phyloP scores from a whole-genome alignment of 2,113 vertebrate species.

The Formicarius rufipectus region DNA sequence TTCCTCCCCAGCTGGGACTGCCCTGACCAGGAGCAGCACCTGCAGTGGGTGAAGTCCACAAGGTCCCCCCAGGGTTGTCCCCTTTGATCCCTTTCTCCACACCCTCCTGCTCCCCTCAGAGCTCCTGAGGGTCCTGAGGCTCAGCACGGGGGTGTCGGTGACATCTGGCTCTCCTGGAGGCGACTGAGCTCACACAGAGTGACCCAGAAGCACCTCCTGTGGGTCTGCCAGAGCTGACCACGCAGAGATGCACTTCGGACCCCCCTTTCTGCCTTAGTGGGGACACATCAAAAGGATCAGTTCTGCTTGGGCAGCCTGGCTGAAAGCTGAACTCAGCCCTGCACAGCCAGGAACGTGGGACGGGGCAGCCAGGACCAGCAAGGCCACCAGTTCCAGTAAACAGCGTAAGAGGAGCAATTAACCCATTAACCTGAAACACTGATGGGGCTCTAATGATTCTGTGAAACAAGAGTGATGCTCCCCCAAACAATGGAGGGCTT shows the following conservation, averaged over 20 bases:
- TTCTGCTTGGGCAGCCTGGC: background rate
- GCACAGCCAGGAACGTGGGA: background rate
- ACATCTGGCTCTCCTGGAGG: background rate
- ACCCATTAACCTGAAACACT: background rate
- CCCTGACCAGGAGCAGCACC: accelerated
- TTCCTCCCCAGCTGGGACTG: background rate
- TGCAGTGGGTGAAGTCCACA: background rate
- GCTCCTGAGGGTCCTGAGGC: background rate
- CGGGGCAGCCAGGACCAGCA: background rate
- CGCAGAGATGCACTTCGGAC: background rate
- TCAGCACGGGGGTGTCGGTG: background rate
- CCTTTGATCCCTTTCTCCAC: background rate
- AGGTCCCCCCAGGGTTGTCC: background rate
- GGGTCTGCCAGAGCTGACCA: accelerated
- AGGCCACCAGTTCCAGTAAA: background rate
- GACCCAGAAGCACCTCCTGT: background rate
- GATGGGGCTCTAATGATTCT: background rate
- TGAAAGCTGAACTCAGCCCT: constrained; percentile 6
- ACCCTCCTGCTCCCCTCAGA: background rate
- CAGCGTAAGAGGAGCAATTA: constrained; percentile 14
- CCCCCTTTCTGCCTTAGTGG: background rate
- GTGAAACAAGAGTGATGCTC: background rate
- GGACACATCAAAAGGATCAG: background rate
- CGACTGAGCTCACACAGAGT: background rate
- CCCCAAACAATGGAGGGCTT: background rate